These are phyloP conservation scores for Lithophane leautieri DNA, from an alignment of 2,888 invertebrate genomes.

Conservation along the genomic window DNA sequence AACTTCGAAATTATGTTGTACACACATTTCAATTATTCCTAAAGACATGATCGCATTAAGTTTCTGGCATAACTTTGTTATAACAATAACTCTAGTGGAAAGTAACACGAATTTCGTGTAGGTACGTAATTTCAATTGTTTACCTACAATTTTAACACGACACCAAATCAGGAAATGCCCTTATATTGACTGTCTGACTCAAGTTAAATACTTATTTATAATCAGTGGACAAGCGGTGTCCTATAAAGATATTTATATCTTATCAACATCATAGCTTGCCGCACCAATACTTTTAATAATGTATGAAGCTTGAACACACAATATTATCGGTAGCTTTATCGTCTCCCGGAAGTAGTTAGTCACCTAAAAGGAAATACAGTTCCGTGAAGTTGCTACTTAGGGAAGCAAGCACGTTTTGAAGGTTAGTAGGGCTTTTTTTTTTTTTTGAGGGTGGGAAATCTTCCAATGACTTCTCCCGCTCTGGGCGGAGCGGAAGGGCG, in stretches of 20 bases:
- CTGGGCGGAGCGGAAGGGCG: no score
- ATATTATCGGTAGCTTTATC: conserved; percentile 44
- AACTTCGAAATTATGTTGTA: conserved; percentile 15
- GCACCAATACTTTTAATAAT: conserved; percentile 32
- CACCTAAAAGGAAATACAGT: conserved; percentile 43
- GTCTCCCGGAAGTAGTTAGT: conserved; percentile 46
- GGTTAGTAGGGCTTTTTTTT: no score
- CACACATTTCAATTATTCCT: neutral
- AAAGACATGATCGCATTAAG: neutral
- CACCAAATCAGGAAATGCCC: no score
- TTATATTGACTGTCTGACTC: neutral
- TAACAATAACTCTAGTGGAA: neutral
- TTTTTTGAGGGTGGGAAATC: no score
- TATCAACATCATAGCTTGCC: conserved; percentile 43
- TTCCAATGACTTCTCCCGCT: no score
- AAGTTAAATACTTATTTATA: conserved; percentile 12
- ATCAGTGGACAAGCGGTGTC: conserved; percentile 3
- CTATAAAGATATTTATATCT: conserved; percentile 22
- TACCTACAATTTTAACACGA: no score
- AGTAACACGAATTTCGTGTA: neutral
- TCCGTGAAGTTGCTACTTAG: conserved; percentile 27
- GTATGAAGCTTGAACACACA: conserved; percentile 25
- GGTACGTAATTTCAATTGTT: no score
- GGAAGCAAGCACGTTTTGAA: neutral
- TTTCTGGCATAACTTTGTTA: neutral